Conservation (phyloP, 1,140 invertebrate genomes). For the Macrobrachium nipponense region DNA sequence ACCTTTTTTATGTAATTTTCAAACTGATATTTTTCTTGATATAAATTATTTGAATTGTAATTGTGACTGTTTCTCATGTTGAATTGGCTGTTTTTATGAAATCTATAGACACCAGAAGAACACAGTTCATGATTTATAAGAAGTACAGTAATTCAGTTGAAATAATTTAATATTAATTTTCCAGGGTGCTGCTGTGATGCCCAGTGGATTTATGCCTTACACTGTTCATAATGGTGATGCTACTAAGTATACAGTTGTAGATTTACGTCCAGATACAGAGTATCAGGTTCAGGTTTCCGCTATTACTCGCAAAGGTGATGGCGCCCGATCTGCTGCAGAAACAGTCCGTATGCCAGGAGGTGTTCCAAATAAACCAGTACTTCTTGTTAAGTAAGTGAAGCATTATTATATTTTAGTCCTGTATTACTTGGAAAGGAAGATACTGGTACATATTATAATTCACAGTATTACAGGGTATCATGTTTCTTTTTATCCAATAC, state of each 20-base stretch:
- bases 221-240: constrained; percentile 84
- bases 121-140: not conserved
- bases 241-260: constrained; percentile 85
- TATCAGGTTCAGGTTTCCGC: constrained; percentile 95
- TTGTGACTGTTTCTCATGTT: too few relatives aligned
- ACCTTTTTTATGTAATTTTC: too few relatives aligned
- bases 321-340: constrained; percentile 84
- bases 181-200: constrained; percentile 14
- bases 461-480: too few relatives aligned
- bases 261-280: constrained; percentile 90
- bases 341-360: constrained; percentile 91
- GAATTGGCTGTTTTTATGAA: too few relatives aligned
- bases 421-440: not conserved
- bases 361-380: constrained; percentile 87
- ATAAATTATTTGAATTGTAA: too few relatives aligned
- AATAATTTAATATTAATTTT: not conserved
- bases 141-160: not conserved
- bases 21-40: too few relatives aligned
- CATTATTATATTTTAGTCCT: not conserved
- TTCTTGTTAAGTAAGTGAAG: constrained; percentile 81
- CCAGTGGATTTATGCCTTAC: constrained; percentile 69
- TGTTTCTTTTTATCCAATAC: too few relatives aligned
- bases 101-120: too few relatives aligned
- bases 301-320: constrained; percentile 93
- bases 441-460: too few relatives aligned